These are phyloP conservation scores for Aleiodes testaceus DNA, from an alignment of 2,888 invertebrate species.

Conservation along the genomic window DNA sequence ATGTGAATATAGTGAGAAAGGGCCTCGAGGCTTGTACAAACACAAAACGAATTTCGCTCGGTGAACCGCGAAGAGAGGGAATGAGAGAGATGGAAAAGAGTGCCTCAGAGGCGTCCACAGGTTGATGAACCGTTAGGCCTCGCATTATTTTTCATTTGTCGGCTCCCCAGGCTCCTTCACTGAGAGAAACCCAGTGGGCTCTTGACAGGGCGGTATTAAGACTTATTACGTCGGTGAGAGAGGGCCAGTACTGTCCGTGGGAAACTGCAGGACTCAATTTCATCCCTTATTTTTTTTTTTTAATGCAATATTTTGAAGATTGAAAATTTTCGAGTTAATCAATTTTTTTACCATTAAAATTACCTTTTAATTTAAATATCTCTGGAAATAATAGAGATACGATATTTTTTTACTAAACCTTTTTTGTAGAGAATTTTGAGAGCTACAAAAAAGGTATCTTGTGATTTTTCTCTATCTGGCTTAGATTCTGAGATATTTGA, in stretches of 20 bases:
- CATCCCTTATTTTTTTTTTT: slow-evolving; percentile 5
- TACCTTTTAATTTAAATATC: too few species aligned
- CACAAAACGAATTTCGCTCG: slow-evolving; percentile 19
- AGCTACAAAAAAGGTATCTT: too few species aligned
- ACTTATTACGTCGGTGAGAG: slow-evolving; percentile 49
- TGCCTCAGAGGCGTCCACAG: slow-evolving; percentile 36
- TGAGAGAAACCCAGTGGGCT: slow-evolving; percentile 31
- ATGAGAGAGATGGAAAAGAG: neutral
- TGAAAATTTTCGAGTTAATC: too few species aligned
- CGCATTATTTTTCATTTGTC: slow-evolving; percentile 59
- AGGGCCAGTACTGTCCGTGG: slow-evolving; percentile 35
- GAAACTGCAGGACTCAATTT: slow-evolving; percentile 33
- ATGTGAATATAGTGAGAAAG: slow-evolving; percentile 1
- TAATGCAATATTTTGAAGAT: neutral
- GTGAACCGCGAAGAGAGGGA: slow-evolving; percentile 2
- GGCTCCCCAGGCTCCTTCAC: slow-evolving; percentile 46
- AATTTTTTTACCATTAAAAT: too few species aligned
- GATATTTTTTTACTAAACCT: too few species aligned
- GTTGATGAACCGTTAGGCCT: slow-evolving; percentile 54
- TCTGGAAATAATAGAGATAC: too few species aligned
- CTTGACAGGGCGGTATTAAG: slow-evolving; percentile 50
- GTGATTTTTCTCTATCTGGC: too few species aligned
- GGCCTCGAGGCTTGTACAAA: slow-evolving; percentile 22
- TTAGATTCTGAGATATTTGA: too few species aligned
- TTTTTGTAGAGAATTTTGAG: too few species aligned